A percentile compares a stretch with the other conserved stretches of the same genome.
phyloP scores from a whole-genome alignment of 2,888 invertebrate species.

The Thumatha senex region DNA sequence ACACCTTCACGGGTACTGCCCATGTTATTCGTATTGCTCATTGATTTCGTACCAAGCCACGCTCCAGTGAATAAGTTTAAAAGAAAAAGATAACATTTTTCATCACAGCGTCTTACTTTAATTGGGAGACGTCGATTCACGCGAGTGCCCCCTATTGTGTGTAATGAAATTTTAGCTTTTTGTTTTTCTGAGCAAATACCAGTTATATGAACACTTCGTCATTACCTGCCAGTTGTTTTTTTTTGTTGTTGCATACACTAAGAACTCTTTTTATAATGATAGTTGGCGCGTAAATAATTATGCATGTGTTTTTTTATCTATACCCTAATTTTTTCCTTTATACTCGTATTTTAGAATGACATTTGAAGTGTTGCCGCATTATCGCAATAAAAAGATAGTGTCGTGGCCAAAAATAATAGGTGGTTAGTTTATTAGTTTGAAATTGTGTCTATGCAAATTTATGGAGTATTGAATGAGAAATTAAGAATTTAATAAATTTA shows the following conservation, averaged over 20 bases:
- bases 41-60: conserved; percentile 46
- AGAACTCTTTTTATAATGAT: conserved; percentile 1
- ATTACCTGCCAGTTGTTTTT: conserved; percentile 16
- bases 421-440: no score
- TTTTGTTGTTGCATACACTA: neutral
- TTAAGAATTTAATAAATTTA: no score
- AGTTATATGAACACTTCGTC: conserved; percentile 15
- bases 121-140: conserved; percentile 33
- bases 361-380: no score
- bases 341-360: no score
- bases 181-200: conserved; percentile 9
- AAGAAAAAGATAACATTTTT: conserved; percentile 28
- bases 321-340: no score
- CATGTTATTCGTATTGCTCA: conserved; percentile 13
- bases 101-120: conserved; percentile 33
- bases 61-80: conserved; percentile 24
- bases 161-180: neutral
- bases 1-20: conserved; percentile 41
- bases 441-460: no score
- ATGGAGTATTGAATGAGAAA: no score
- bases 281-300: neutral
- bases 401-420: no score
- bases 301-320: no score
- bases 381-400: no score
- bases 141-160: conserved; percentile 28